These are phyloP conservation scores for Hycleus phaleratus DNA, from an alignment of 1,140 invertebrate species.

Conservation along the genomic window DNA sequence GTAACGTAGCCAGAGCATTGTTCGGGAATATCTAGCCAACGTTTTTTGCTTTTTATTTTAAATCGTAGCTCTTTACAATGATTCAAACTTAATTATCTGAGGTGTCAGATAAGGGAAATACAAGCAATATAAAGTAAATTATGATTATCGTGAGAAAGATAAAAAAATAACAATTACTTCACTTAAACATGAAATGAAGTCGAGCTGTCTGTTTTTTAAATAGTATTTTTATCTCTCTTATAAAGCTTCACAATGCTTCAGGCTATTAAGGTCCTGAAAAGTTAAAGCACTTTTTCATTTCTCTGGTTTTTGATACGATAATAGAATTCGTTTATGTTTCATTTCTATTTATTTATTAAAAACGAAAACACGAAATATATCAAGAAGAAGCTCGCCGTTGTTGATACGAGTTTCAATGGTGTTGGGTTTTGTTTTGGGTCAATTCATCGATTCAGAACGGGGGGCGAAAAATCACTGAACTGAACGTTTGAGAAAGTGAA, in stretches of 20 bases:
- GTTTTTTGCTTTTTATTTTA: too few species aligned
- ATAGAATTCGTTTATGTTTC: background rate
- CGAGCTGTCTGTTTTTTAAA: slow-evolving; percentile 11
- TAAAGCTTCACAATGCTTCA: slow-evolving; percentile 9
- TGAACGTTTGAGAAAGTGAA: slow-evolving; percentile 3
- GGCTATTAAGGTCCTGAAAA: slow-evolving; percentile 12
- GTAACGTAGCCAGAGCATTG: too few species aligned
- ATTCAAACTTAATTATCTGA: too few species aligned
- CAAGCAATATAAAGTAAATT: slow-evolving; percentile 10
- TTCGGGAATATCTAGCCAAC: too few species aligned
- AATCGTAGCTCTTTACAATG: too few species aligned
- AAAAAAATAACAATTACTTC: slow-evolving; percentile 13
- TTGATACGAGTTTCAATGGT: slow-evolving; percentile 5
- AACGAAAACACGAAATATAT: background rate
- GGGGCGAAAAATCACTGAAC: slow-evolving; percentile 1
- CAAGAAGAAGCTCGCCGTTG: slow-evolving; percentile 2
- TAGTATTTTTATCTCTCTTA: slow-evolving; percentile 13
- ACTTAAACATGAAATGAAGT: slow-evolving; percentile 11
- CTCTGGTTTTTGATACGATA: slow-evolving; percentile 1
- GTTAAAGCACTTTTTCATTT: slow-evolving; percentile 13
- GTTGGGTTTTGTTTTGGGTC: slow-evolving; percentile 1
- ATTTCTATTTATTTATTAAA: slow-evolving; percentile 1
- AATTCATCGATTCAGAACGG: slow-evolving; percentile 4
- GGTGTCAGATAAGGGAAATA: background rate
- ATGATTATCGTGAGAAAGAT: slow-evolving; percentile 10